These are phyloP conservation scores for Hiodon alosoides DNA, from an alignment of 2,113 vertebrate species.

Conservation along the genomic window DNA sequence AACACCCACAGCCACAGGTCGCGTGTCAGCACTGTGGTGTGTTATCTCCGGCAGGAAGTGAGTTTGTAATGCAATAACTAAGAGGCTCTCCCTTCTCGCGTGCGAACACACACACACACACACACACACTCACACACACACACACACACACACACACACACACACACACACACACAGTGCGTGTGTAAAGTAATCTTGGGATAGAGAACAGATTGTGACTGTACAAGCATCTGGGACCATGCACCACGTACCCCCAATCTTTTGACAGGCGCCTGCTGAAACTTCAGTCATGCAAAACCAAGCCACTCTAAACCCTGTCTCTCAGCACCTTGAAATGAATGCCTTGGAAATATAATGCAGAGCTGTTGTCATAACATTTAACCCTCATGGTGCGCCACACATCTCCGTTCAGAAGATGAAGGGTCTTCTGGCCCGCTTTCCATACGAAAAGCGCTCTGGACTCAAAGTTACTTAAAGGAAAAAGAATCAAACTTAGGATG, in stretches of 20 bases:
- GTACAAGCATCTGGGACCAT: constrained; percentile 15
- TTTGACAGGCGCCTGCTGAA: constrained; percentile 1
- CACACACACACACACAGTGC: background rate
- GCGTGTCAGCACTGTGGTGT: constrained; percentile 1
- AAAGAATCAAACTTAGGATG: too few relatives aligned
- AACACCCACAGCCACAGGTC: constrained; percentile 14
- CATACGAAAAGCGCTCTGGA: too few relatives aligned
- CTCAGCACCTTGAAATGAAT: constrained; percentile 13
- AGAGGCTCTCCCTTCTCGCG: background rate
- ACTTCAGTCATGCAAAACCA: constrained; percentile 22
- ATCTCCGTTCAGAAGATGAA: constrained; percentile 23
- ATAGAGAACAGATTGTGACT: background rate
- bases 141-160: background rate
- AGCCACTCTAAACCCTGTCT: constrained; percentile 18
- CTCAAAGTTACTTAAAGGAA: too few relatives aligned
- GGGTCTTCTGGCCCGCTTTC: too few relatives aligned
- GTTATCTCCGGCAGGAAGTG: background rate
- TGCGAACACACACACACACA: background rate
- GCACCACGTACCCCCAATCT: background rate
- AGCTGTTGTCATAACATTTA: constrained; percentile 33
- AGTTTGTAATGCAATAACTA: constrained; percentile 7
- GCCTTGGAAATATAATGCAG: constrained; percentile 28
- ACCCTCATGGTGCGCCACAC: constrained; percentile 29
- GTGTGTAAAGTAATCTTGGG: background rate
- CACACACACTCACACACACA: background rate